These are phyloP conservation scores for Mystacornis crossleyi DNA, from an alignment of 2,113 vertebrate genomes.

Conservation along the genomic window DNA sequence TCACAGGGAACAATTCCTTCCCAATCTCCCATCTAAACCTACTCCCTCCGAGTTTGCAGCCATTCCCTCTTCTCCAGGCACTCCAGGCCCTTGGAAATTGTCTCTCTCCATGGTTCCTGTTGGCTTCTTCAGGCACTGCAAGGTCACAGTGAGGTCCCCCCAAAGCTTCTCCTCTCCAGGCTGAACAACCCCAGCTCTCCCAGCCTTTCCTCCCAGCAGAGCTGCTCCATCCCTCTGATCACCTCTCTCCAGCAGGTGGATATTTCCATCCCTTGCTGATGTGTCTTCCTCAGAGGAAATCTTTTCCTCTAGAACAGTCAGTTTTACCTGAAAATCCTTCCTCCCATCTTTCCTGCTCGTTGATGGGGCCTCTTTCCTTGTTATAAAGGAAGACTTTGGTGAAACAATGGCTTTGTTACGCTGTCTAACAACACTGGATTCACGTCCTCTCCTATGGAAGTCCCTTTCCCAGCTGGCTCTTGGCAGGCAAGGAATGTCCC, in stretches of 20 bases:
- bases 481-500: neutral
- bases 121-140: fast-evolving
- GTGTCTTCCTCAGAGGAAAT: neutral
- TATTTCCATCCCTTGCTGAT: neutral
- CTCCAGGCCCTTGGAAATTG: fast-evolving
- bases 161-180: neutral
- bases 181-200: neutral
- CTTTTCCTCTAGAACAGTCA: neutral
- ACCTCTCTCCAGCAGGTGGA: neutral
- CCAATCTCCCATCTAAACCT: fast-evolving
- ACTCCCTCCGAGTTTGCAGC: fast-evolving
- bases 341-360: fast-evolving
- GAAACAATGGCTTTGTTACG: neutral
- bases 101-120: neutral
- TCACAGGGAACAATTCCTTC: fast-evolving
- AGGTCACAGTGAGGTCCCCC: fast-evolving
- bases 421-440: neutral
- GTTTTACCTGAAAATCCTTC: neutral
- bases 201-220: neutral
- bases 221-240: neutral
- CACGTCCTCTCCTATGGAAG: neutral
- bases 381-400: neutral
- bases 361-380: neutral
- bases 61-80: fast-evolving
- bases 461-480: neutral